Evolutionary conservation across 2,888 invertebrate genomes (phyloP).

Genomic region (Pandemis cinnamomeana): DNA sequence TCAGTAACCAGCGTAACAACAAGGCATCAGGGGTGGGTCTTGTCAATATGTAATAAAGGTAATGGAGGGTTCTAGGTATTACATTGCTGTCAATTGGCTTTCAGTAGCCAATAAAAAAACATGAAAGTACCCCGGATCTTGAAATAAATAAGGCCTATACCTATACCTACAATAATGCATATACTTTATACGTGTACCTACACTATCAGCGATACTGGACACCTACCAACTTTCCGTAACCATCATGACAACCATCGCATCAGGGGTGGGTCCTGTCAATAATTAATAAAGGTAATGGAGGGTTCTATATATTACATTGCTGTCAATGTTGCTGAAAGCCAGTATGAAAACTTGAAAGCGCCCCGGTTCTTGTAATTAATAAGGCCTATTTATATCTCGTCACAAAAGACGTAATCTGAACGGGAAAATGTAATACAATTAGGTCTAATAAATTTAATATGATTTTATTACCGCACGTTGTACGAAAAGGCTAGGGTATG

Average conservation of each 20-base stretch:
- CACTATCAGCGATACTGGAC: not conserved
- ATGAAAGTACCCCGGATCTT: not conserved
- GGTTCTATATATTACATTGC: constrained; percentile 3
- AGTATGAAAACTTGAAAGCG: constrained; percentile 11
- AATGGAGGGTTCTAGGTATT: not conserved
- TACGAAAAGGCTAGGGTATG: not conserved
- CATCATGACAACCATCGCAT: not conserved
- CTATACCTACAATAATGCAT: too few relatives aligned
- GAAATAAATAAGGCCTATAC: constrained; percentile 11
- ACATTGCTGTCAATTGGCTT: constrained; percentile 4
- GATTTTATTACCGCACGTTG: not conserved
- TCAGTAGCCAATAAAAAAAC: not conserved
- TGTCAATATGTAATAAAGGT: constrained; percentile 16
- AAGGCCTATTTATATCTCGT: constrained; percentile 9
- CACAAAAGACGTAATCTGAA: constrained; percentile 8
- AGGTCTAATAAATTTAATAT: not conserved
- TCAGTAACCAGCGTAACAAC: not conserved
- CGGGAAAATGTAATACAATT: constrained; percentile 5
- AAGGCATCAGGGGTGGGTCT: not conserved
- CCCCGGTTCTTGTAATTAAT: constrained; percentile 7
- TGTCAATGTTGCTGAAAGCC: constrained; percentile 12
- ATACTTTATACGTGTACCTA: not conserved
- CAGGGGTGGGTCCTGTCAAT: constrained; percentile 18
- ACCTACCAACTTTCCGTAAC: not conserved
- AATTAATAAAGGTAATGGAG: constrained; percentile 17